A percentile compares a stretch with the other conserved stretches of the same genome.
These are phyloP conservation scores for Geococcyx californianus DNA, from an alignment of 2,113 vertebrate species.

Conservation along the genomic window DNA sequence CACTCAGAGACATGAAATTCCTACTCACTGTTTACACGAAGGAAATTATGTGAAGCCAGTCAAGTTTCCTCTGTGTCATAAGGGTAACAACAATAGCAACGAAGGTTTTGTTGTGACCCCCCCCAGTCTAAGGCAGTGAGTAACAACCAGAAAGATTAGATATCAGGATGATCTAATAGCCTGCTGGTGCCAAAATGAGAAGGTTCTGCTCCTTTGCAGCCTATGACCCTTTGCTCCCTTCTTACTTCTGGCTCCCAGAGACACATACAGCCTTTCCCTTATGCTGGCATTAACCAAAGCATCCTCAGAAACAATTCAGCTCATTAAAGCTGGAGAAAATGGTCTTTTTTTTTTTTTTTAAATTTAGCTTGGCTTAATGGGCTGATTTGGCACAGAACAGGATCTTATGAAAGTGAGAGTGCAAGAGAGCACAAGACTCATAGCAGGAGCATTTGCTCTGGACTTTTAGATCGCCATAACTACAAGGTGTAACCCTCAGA, in stretches of 20 bases:
- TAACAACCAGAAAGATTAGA: not conserved
- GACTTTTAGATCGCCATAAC: not conserved
- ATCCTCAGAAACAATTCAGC: not conserved
- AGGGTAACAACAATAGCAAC: not conserved
- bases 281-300: not conserved
- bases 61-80: constrained; percentile 4
- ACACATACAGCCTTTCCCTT: not conserved
- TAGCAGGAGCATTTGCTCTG: not conserved
- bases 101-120: not conserved
- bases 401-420: not conserved
- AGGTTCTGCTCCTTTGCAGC: not conserved
- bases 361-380: not conserved
- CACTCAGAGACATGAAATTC: not conserved
- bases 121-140: not conserved
- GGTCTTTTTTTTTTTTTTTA: not conserved
- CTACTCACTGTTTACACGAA: not conserved
- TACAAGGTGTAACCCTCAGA: not conserved
- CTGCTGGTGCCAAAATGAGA: not conserved
- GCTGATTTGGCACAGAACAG: not conserved
- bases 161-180: not conserved
- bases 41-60: not conserved
- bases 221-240: not conserved
- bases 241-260: not conserved
- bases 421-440: not conserved
- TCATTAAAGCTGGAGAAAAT: not conserved